Evolutionary conservation across 2,888 invertebrate genomes (phyloP).

Genomic region (Hydrotaea diabolus): DNA sequence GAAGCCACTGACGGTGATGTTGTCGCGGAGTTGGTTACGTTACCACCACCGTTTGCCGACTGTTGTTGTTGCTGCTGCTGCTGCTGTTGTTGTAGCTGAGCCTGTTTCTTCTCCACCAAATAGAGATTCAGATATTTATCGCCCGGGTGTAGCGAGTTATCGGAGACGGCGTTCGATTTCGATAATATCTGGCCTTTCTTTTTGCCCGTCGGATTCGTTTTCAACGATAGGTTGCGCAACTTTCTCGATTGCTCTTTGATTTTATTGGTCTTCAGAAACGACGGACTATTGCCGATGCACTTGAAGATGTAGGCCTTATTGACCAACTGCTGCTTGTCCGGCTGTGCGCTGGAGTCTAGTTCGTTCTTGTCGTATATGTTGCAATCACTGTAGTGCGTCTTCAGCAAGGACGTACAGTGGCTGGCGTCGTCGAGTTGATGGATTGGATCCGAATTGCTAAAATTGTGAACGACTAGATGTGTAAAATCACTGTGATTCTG

Average conservation of each 20-base stretch:
- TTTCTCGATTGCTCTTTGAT: conserved; percentile 80
- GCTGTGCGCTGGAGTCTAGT: conserved; percentile 74
- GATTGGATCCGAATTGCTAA: conserved; percentile 75
- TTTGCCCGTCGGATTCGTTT: conserved; percentile 77
- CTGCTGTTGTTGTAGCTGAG: conserved; percentile 70
- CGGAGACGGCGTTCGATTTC: conserved; percentile 80
- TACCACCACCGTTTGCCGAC: conserved; percentile 41
- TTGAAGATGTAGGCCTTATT: conserved; percentile 80
- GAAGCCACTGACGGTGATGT: conserved; percentile 69
- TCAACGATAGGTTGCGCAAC: conserved; percentile 79
- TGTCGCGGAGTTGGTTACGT: conserved; percentile 66
- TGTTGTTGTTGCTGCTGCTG: conserved; percentile 66
- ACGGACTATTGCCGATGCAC: conserved; percentile 80
- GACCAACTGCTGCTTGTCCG: conserved; percentile 78
- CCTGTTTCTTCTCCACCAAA: conserved; percentile 78
- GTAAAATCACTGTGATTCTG: conserved; percentile 64
- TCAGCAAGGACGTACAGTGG: conserved; percentile 71
- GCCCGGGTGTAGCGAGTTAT: conserved; percentile 80
- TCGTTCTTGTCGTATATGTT: conserved; percentile 77
- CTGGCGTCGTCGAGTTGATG: conserved; percentile 64
- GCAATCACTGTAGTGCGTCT: conserved; percentile 79
- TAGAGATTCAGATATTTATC: conserved; percentile 80
- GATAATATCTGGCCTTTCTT: conserved; percentile 79
- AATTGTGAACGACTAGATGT: conserved; percentile 73
- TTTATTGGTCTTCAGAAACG: conserved; percentile 79